Percentiles rank a stretch among this genome's conserved stretches.
Evolutionary conservation across 2,113 vertebrate genomes (phyloP).

Genomic region (Prunella himalayana): DNA sequence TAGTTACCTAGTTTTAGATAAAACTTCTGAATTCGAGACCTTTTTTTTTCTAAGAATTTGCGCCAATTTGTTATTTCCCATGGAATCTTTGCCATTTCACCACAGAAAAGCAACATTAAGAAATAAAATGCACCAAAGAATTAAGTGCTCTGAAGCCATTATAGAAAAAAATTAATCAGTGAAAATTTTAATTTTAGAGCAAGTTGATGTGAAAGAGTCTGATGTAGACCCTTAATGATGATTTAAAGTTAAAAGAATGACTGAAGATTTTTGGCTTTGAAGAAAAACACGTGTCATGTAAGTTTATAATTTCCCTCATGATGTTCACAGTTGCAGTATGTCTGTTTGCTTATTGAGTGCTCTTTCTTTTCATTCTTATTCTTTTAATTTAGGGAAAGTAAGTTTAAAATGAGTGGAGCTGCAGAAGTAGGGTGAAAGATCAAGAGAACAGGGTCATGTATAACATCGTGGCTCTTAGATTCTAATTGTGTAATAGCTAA

Average conservation of each 20-base stretch:
- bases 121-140: background rate
- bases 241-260: background rate
- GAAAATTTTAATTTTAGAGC: background rate
- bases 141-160: background rate
- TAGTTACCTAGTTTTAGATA: background rate
- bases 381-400: background rate
- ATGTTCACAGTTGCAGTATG: background rate
- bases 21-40: background rate
- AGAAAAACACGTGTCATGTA: background rate
- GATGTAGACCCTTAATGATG: background rate
- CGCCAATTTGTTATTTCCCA: background rate
- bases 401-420: background rate
- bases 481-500: background rate
- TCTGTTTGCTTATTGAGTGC: background rate
- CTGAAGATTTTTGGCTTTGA: background rate
- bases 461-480: background rate
- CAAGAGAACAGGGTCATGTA: background rate
- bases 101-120: background rate
- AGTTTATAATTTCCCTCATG: background rate
- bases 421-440: background rate
- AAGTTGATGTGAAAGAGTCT: background rate
- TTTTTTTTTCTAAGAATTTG: background rate
- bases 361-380: background rate
- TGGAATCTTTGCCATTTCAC: background rate
- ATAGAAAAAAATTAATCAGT: background rate